These are phyloP conservation scores for Drosophila hydei DNA, from an alignment of 1,140 invertebrate genomes.

Conservation along the genomic window DNA sequence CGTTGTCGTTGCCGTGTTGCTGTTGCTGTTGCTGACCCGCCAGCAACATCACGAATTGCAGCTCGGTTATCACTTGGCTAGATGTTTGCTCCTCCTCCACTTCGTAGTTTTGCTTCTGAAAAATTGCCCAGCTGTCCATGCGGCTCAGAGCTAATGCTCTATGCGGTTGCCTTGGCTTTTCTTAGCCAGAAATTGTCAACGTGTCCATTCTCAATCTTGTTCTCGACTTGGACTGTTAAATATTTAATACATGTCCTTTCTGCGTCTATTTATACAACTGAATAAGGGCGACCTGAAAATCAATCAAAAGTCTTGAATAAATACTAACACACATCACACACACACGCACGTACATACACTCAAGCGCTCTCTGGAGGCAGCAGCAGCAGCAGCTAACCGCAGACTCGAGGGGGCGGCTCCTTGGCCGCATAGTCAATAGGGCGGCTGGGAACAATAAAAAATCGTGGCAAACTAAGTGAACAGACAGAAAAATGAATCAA, in stretches of 20 bases:
- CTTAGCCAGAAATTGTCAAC: slow-evolving; percentile 22
- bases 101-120: not conserved
- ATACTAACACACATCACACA: slow-evolving; percentile 58
- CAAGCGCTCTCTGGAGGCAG: slow-evolving; percentile 41
- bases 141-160: slow-evolving; percentile 8
- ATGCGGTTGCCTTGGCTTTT: not conserved
- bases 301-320: slow-evolving; percentile 72
- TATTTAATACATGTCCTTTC: slow-evolving; percentile 47
- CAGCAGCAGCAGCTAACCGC: slow-evolving; percentile 25
- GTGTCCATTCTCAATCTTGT: slow-evolving; percentile 4
- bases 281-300: slow-evolving; percentile 54
- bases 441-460: slow-evolving; percentile 63
- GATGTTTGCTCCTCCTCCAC: slow-evolving; percentile 48
- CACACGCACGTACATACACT: slow-evolving; percentile 33
- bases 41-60: slow-evolving; percentile 45
- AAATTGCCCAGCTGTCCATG: slow-evolving; percentile 5
- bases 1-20: not conserved
- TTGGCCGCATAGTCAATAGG: slow-evolving; percentile 29
- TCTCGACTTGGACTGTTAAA: slow-evolving; percentile 21
- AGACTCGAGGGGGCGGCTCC: slow-evolving; percentile 15
- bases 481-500: slow-evolving; percentile 44
- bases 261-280: slow-evolving; percentile 2
- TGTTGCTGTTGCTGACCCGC: slow-evolving; percentile 35
- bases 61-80: slow-evolving; percentile 16
- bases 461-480: slow-evolving; percentile 28